Conservation (phyloP, 2,113 vertebrate genomes). For the Amphiprion ocellaris region DNA sequence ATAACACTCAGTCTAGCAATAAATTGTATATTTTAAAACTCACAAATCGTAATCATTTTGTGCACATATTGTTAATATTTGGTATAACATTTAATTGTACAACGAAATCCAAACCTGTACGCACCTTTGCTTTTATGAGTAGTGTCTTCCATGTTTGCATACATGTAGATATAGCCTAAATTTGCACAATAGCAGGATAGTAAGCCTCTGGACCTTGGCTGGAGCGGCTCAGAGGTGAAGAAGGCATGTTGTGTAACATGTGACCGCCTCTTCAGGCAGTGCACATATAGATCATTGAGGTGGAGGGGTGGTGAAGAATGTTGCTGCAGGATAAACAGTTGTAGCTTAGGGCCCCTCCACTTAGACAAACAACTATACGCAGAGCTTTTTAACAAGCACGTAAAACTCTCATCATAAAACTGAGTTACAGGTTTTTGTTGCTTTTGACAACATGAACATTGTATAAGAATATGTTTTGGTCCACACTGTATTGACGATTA, state of each 20-base stretch:
- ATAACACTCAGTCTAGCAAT: not conserved
- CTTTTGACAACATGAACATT: not conserved
- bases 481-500: too few relatives aligned
- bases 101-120: not conserved
- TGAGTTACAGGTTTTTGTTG: too few relatives aligned
- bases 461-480: too few relatives aligned
- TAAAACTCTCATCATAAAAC: not conserved
- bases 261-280: slow-evolving; percentile 14
- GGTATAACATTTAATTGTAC: not conserved
- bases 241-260: slow-evolving; percentile 52
- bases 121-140: too few relatives aligned
- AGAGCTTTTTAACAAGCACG: not conserved
- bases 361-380: not conserved
- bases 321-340: slow-evolving; percentile 66
- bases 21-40: not conserved
- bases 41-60: not conserved
- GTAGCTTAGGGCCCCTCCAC: slow-evolving; percentile 20
- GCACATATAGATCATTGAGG: not conserved
- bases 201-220: not conserved
- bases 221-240: slow-evolving; percentile 8
- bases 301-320: slow-evolving; percentile 57
- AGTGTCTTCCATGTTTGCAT: not conserved
- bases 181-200: not conserved
- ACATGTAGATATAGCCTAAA: not conserved
- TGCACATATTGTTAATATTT: not conserved